Conservation (phyloP, 1,140 invertebrate genomes). For the Lasaia peninsularis region DNA sequence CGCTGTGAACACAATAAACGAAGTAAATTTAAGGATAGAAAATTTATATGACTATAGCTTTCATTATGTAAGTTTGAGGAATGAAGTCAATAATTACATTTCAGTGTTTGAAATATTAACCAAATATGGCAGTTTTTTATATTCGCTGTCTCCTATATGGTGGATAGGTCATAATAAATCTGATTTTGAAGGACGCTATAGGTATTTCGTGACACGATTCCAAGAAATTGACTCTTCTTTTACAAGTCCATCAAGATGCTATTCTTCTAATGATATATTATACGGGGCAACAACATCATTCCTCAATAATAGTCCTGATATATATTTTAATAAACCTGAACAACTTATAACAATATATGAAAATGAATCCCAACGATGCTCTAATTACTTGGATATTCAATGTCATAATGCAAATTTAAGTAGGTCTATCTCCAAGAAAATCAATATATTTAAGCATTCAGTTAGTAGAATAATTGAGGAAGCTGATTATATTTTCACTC, state of each 20-base stretch:
- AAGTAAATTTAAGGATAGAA: slow-evolving; percentile 20
- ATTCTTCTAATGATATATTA: not conserved
- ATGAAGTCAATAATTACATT: slow-evolving; percentile 21
- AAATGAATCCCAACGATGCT: slow-evolving; percentile 27
- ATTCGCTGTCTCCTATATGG: slow-evolving; percentile 23
- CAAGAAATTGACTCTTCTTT: slow-evolving; percentile 7
- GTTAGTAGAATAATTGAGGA: slow-evolving; percentile 18
- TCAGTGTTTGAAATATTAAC: slow-evolving; percentile 28
- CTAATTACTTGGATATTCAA: slow-evolving; percentile 34
- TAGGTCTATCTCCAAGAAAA: not conserved
- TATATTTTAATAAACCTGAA: slow-evolving; percentile 32
- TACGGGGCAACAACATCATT: not conserved
- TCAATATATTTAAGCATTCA: not conserved
- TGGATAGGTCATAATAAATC: slow-evolving; percentile 15
- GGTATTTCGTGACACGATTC: not conserved
- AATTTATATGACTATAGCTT: slow-evolving; percentile 25
- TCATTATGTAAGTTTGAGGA: slow-evolving; percentile 26
- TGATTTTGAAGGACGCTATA: not conserved
- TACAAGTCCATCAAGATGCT: not conserved
- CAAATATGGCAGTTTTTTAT: slow-evolving; percentile 32
- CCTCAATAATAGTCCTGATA: slow-evolving; percentile 1
- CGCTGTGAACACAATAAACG: slow-evolving; percentile 14
- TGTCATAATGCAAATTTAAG: slow-evolving; percentile 14
- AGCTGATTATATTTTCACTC: slow-evolving; percentile 14
- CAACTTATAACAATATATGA: slow-evolving; percentile 26